phyloP scores from a whole-genome alignment of 2,113 vertebrate species.

The Rhinopomastus cyanomelas region DNA sequence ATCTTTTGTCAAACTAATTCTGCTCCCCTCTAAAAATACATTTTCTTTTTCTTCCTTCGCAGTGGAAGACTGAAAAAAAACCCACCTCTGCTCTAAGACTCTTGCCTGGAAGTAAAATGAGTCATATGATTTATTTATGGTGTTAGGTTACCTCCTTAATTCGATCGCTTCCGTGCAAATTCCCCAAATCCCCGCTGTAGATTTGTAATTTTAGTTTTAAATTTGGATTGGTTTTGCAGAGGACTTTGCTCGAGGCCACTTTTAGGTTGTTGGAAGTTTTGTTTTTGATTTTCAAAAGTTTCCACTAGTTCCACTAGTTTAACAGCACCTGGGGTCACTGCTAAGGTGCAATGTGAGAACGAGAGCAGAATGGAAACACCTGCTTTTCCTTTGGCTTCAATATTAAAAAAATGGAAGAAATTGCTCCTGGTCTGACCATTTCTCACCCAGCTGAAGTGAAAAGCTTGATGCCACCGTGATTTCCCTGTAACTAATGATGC shows the following conservation, averaged over 20 bases:
- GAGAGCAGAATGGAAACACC: neutral
- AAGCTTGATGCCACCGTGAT: neutral
- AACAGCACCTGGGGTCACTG: neutral
- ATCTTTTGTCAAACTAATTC: neutral
- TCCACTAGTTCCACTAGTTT: neutral
- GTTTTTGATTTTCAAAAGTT: neutral
- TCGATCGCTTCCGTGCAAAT: neutral
- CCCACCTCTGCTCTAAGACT: neutral
- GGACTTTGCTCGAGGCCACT: neutral
- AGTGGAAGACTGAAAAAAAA: neutral
- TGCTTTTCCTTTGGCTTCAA: neutral
- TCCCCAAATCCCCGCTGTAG: accelerated
- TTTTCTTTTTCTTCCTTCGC: neutral
- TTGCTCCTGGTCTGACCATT: neutral
- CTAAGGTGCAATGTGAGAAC: neutral
- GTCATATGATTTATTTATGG: neutral
- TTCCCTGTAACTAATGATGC: neutral
- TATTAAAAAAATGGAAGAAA: neutral
- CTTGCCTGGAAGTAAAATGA: neutral
- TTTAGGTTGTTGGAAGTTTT: neutral
- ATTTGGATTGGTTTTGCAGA: neutral
- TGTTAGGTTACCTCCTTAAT: neutral
- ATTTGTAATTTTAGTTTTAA: neutral
- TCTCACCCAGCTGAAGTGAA: neutral
- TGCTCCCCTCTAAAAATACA: neutral